A percentile compares a stretch with the other conserved stretches of the same genome.
phyloP scores from a whole-genome alignment of 2,113 vertebrate species.

The Xenopus tropicalis region UCB_Xtro_10.0 CM004446.2:143163001-143163500 shows the following conservation, averaged over 20 bases:
- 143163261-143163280: slow-evolving; percentile 34
- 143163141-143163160: no score
- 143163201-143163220: no score
- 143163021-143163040: no score
- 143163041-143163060: no score
- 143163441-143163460: slow-evolving; percentile 85
- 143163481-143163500: slow-evolving; percentile 63
- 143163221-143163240: not conserved
- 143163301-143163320: slow-evolving; percentile 62
- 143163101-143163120: no score
- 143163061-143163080: no score
- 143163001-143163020: no score
- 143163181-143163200: no score
- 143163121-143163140: no score
- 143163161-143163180: no score
- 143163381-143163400: slow-evolving; percentile 66
- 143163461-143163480: slow-evolving; percentile 61
- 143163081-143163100: no score
- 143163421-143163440: slow-evolving; percentile 74
- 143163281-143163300: slow-evolving; percentile 49
- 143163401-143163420: slow-evolving; percentile 60
- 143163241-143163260: not conserved
- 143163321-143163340: slow-evolving; percentile 76
- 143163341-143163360: slow-evolving; percentile 78
- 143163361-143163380: slow-evolving; percentile 71